Conservation (phyloP, 2,113 vertebrate species). For the Erythrocercus mccallii region DNA sequence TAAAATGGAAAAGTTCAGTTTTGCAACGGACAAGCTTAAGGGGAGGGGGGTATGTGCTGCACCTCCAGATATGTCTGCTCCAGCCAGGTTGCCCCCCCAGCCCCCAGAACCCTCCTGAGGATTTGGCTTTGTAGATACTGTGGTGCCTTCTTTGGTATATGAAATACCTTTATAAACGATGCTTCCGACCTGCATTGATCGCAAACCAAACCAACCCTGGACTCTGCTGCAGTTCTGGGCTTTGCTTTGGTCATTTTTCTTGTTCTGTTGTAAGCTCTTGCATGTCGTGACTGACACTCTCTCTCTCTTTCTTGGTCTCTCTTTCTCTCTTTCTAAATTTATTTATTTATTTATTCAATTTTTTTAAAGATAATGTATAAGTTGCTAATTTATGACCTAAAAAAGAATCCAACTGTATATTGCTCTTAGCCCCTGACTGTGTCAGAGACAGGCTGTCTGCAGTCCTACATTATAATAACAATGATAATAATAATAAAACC, state of each 20-base stretch:
- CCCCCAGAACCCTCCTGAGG: constrained; percentile 24
- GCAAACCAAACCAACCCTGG: constrained; percentile 50
- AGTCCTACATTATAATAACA: background rate
- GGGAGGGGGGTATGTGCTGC: background rate
- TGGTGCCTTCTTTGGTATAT: constrained; percentile 63
- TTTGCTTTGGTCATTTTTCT: constrained; percentile 42
- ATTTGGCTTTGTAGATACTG: constrained; percentile 52
- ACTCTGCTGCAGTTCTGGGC: constrained; percentile 30
- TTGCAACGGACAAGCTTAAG: background rate
- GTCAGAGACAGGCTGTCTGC: constrained; percentile 25
- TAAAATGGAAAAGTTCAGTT: background rate
- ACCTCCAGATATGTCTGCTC: background rate
- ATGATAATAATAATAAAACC: background rate
- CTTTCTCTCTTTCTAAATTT: background rate
- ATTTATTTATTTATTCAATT: constrained; percentile 37
- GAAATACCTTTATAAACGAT: constrained; percentile 34
- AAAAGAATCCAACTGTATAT: background rate
- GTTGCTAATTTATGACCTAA: constrained; percentile 58
- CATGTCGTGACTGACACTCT: background rate
- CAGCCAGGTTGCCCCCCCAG: background rate
- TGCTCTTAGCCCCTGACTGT: constrained; percentile 36
- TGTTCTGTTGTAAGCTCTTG: constrained; percentile 15
- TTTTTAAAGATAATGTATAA: constrained; percentile 24
- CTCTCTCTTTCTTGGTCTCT: background rate
- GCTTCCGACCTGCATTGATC: constrained; percentile 54